Evolutionary conservation across 1,140 invertebrate genomes (phyloP), one percentile per base, ranked within the genome.

Genomic region (Elysia chlorotica): DNA sequence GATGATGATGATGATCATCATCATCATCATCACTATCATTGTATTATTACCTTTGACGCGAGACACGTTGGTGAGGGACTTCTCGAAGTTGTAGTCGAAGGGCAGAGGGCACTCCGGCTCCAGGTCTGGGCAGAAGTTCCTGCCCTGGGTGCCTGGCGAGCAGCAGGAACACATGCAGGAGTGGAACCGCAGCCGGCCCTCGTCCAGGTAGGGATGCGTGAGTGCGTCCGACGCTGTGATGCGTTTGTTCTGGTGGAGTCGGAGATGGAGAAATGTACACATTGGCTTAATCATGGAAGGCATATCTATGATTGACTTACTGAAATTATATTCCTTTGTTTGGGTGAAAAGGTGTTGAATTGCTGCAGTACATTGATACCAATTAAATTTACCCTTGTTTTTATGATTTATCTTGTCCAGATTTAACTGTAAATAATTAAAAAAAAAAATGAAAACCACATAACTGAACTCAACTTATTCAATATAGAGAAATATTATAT

Each of bases 111-210:
- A 94, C 61, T 92, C 91, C 21, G 96, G 96, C 88, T 99, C 97
- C 82, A 98, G 95, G 86, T 98, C 96, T 36, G 91, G 90, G 68
- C 94, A 95, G 88, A 96, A 99, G 86, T 96, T 94, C 73, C 97
- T 90, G 57, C 85, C 85, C 23, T 63, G 71, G 91, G 77, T 30
- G 4, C 79, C 79, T 71, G 92, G 79, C 91, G 93, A 72, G 89
- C 98, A 99, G 87, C 98, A 99, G 82, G 94, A 94, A 90, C 98
- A 99, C 98, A 99, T 99, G 87, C 98, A 99, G 54, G 97, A 99
- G 89, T 99, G 98, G 89, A 99, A 99, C 80, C 98, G 91, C 76
- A 99, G 90, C n/a, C 98, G 91, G 62, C 98, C 98, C 88, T 99
- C 98, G 83, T 99, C 96, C 71, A 99, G 90, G 89, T 99, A 99